Base-by-base conservation (phyloP, 2,113 vertebrate genomes). In the Entomyzon cyanotis region DNA sequence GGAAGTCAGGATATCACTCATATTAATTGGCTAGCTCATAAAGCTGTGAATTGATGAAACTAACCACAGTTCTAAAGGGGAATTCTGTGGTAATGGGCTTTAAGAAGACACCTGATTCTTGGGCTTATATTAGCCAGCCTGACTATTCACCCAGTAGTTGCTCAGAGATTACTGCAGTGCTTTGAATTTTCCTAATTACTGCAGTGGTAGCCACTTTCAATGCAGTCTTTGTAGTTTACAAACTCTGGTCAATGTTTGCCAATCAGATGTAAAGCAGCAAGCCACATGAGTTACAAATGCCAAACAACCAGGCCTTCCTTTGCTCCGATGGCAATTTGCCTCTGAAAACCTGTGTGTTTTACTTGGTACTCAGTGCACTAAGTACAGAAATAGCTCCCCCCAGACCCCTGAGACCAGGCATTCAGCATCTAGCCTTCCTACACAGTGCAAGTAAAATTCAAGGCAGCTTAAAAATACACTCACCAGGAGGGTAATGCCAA, bases 41-140 rank as follows among this genome's bases (percentile, higher is more conserved):
- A 97, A 97, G 77, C 60, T 84, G 58, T 94, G 76, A 95, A 91
- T 81, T 96, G 74, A 78, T 96, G 85, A 95, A 97, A 95, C 67
- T 93, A 93, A 88, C 93, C 84, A 69, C 67, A 53, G 25, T n/a
- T 92, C 81, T 90, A 93, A 93, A 91, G 30, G 94, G 58, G 64
- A 96, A 94, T 92, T 91, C 55, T 52, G 0, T 65, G 13, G 50
- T 95, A 91, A 95, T 91, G 73, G 70, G 78, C 87, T 96, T 97
- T 89, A 96, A 93, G 82, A 92, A 95, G 74, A 94, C 41, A 87
- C 95, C 84, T 93, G 70, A 92, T 92, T 94, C 92, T 94, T 50
- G 37, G 49, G n/a, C 91, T 93, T 96, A 82, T 74, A 87, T 87
- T 93, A 87, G 62, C 50, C 82, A 90, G 85, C 70, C 27, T 81